These are phyloP conservation scores for Neuroterus valhalla DNA, from an alignment of 1,140 invertebrate species.

Conservation along the genomic window DNA sequence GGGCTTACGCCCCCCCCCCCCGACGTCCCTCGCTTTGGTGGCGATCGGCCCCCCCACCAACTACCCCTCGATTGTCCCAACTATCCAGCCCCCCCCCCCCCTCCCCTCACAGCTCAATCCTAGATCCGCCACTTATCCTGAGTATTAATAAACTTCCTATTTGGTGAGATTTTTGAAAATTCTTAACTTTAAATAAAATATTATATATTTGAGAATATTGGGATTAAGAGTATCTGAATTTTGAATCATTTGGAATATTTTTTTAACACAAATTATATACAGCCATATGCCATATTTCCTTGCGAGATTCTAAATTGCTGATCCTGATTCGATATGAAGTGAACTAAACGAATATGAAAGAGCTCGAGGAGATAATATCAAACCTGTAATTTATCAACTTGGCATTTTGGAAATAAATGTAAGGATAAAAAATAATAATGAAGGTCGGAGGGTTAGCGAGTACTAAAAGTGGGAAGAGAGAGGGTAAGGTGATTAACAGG, in stretches of 20 bases:
- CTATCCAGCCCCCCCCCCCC: too few relatives aligned
- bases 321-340: constrained; percentile 12
- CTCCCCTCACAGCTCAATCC: too few relatives aligned
- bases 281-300: neutral
- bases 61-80: too few relatives aligned
- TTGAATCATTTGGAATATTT: too few relatives aligned
- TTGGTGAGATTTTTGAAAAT: neutral
- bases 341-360: constrained; percentile 32
- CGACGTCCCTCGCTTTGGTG: neutral
- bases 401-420: constrained; percentile 9
- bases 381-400: constrained; percentile 21
- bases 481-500: constrained; percentile 32
- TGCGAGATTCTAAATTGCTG: neutral
- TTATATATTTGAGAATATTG: neutral
- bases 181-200: too few relatives aligned
- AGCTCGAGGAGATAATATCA: constrained; percentile 16
- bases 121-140: neutral
- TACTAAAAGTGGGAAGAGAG: constrained; percentile 29
- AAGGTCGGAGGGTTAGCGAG: constrained; percentile 25
- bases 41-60: neutral
- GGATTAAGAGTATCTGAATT: too few relatives aligned
- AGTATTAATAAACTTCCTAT: neutral
- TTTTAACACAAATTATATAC: too few relatives aligned
- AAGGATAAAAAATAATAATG: constrained; percentile 25
- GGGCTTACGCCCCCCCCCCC: too few relatives aligned